Evolutionary conservation across 35 echinoderm and acorn worm species (phyloP), one percentile per base, ranked within the genome.

Genomic region (Hemicentrotus pulcherrimus): DNA sequence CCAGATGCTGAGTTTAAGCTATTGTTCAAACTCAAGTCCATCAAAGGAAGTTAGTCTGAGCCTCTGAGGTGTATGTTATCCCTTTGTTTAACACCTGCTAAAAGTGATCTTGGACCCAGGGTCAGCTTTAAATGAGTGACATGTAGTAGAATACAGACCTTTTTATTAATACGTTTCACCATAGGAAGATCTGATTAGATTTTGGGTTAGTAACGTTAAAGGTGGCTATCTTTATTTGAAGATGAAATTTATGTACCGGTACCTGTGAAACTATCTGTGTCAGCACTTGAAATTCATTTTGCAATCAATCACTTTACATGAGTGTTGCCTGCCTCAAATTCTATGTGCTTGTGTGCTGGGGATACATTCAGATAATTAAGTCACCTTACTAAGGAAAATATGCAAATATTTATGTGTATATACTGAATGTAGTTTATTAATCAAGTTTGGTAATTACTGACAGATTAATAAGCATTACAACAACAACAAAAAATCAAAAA

Each of bases 381-480:
- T 28, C 65, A 78, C 65, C 65, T 78, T 78, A 28, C 22, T 78
- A 28, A 78, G 65, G 24, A 78, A 78, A 78, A 78, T 78, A 78
- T 78, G 65, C 65, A 78, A 78, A 78, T 78, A 78, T 78, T 78
- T 78, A 78, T 78, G 65, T 78, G 65, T 78, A 78, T 78, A 78
- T 78, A 78, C 65, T 78, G 65, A 78, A 78, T 78, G 65, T 78
- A 78, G 65, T 78, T 78, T 78, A 78, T 78, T 78, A 78, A 78
- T 78, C 65, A 78, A 78, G 65, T 78, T 78, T 78, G 65, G 28
- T 78, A 78, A 78, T 78, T 78, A 78, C 65, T 78, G 65, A 78
- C 65, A 78, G 65, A 78, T 78, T 78, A 78, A 78, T 22, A 28
- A 18, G 65, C 65, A 28, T 78, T 78, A 22, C 19, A 28, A 78